These are phyloP conservation scores for Stratiolaelaps scimitus DNA, from an alignment of 1,140 invertebrate genomes.

Conservation along the genomic window DNA sequence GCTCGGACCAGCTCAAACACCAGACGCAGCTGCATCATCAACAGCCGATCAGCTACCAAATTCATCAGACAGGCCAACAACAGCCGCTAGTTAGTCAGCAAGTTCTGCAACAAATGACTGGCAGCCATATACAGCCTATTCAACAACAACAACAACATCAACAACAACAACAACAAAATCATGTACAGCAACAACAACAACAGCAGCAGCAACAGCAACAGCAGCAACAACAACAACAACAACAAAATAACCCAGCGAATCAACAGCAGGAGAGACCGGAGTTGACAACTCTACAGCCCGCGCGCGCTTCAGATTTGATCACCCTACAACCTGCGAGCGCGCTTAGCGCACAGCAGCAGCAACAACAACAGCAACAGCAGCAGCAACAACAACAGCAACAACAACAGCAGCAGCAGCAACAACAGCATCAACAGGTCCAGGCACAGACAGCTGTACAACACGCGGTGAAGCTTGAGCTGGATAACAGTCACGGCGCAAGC, in stretches of 20 bases:
- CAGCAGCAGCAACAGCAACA: background rate
- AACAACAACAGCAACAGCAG: constrained; percentile 22
- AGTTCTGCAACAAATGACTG: constrained; percentile 5
- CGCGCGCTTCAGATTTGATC: constrained; percentile 2
- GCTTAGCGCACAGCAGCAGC: background rate
- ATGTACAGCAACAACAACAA: constrained; percentile 9
- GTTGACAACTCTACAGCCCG: constrained; percentile 15
- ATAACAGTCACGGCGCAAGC: constrained; percentile 9
- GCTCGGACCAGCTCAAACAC: constrained; percentile 7
- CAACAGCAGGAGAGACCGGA: constrained; percentile 25
- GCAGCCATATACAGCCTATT: background rate
- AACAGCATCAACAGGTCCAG: background rate
- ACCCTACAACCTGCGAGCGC: constrained; percentile 9
- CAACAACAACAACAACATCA: constrained; percentile 17
- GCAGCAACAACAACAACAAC: constrained; percentile 1
- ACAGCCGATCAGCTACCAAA: constrained; percentile 18
- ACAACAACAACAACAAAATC: constrained; percentile 16
- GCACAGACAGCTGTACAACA: background rate
- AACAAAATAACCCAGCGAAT: background rate
- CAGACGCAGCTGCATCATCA: constrained; percentile 13
- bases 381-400: background rate
- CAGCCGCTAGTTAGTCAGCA: background rate
- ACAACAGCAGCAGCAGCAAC: constrained; percentile 22
- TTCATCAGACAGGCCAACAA: constrained; percentile 18
- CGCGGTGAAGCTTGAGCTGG: constrained; percentile 18